These are phyloP conservation scores for Pseudochirops cupreus DNA, from an alignment of 2,797 vertebrate species.

Conservation along the genomic window DNA sequence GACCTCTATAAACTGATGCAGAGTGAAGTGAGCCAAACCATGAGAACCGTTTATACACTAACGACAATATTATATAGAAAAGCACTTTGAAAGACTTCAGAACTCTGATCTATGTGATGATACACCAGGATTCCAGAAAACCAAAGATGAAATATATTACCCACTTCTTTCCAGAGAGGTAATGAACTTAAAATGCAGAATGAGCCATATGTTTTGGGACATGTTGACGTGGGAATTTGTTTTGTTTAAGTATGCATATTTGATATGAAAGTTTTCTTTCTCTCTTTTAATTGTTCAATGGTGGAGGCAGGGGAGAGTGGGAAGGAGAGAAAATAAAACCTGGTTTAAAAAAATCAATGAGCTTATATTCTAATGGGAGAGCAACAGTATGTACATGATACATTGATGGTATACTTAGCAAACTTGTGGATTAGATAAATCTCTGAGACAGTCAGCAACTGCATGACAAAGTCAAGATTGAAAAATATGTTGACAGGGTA, in stretches of 20 bases:
- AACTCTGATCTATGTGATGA: not conserved
- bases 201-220: not conserved
- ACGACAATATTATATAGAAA: not conserved
- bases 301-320: not conserved
- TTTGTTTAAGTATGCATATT: slow-evolving; percentile 1
- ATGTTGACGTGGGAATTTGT: not conserved
- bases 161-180: not conserved
- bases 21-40: not conserved
- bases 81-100: not conserved
- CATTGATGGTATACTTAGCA: not conserved
- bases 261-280: not conserved
- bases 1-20: not conserved
- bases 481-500: not conserved
- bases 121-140: not conserved
- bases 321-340: not conserved
- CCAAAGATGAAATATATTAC: not conserved
- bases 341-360: not conserved
- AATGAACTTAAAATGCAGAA: not conserved
- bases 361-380: not conserved
- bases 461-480: not conserved
- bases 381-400: not conserved
- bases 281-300: not conserved
- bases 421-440: not conserved
- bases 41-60: not conserved
- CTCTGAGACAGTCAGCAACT: not conserved